Conservation (phyloP, 2,888 invertebrate species). For the Polydrusus pterygomalis region DNA sequence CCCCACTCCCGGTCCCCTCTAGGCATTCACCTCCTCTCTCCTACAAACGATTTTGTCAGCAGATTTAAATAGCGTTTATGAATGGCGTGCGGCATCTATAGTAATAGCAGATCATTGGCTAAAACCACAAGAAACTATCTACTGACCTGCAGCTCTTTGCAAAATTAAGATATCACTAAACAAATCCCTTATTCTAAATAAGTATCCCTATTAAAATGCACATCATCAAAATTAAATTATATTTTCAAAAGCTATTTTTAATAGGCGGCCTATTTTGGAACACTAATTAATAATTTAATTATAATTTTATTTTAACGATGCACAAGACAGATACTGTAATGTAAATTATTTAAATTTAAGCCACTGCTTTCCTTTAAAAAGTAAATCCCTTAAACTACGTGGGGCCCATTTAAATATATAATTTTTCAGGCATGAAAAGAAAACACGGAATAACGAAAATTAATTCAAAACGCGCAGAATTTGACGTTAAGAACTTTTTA, state of each 20-base stretch:
- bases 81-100: too few species aligned
- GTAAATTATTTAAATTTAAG: slow-evolving; percentile 10
- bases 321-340: neutral
- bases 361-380: slow-evolving; percentile 4
- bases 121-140: too few species aligned
- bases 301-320: neutral
- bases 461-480: neutral
- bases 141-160: too few species aligned
- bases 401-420: slow-evolving; percentile 18
- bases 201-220: too few species aligned
- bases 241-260: neutral
- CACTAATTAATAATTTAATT: neutral
- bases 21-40: too few species aligned
- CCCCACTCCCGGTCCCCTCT: too few species aligned
- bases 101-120: too few species aligned
- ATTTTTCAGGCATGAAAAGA: slow-evolving; percentile 11
- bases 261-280: neutral
- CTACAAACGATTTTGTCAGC: too few species aligned
- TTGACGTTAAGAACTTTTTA: slow-evolving; percentile 14
- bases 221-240: too few species aligned
- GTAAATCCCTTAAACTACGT: neutral
- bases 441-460: slow-evolving; percentile 12
- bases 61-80: too few species aligned
- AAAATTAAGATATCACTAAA: too few species aligned
- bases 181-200: too few species aligned